A percentile compares a stretch with the other conserved stretches of the same genome.
These are phyloP conservation scores for Anguilla obscura DNA, from an alignment of 2,797 vertebrate species.

Conservation along the genomic window DNA sequence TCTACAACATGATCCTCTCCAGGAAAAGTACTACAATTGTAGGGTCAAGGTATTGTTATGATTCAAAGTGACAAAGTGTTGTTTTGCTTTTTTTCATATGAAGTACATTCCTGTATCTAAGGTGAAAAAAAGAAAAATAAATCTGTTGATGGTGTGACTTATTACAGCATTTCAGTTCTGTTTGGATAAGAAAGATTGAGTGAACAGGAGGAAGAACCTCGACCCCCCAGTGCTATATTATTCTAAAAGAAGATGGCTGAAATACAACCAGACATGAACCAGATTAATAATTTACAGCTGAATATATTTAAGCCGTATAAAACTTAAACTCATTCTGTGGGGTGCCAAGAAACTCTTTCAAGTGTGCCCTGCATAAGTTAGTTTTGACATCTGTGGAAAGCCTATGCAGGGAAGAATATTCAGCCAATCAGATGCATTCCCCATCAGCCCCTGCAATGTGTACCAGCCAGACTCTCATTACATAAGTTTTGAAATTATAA, in stretches of 20 bases:
- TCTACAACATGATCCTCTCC: neutral
- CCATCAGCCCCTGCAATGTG: neutral
- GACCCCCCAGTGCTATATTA: constrained; percentile 12
- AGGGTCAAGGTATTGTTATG: neutral
- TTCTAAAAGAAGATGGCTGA: constrained; percentile 27
- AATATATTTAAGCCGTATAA: constrained; percentile 53
- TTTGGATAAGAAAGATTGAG: constrained; percentile 50
- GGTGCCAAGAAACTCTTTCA: neutral
- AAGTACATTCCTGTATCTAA: constrained; percentile 34
- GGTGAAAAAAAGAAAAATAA: constrained; percentile 46
- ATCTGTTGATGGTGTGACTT: constrained; percentile 40
- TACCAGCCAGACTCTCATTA: neutral
- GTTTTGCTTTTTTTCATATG: constrained; percentile 40
- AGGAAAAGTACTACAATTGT: neutral
- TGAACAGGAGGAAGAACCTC: constrained; percentile 24
- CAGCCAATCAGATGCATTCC: neutral
- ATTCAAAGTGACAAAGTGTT: constrained; percentile 32
- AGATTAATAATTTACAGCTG: constrained; percentile 62
- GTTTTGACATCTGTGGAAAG: neutral
- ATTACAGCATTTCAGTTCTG: constrained; percentile 44
- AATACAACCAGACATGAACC: constrained; percentile 60
- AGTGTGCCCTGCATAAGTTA: neutral
- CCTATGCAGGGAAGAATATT: neutral
- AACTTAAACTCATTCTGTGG: constrained; percentile 45
- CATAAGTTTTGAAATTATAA: neutral